phyloP scores from a whole-genome alignment of 1,140 invertebrate species.

The Aradophagus sp. region DNA sequence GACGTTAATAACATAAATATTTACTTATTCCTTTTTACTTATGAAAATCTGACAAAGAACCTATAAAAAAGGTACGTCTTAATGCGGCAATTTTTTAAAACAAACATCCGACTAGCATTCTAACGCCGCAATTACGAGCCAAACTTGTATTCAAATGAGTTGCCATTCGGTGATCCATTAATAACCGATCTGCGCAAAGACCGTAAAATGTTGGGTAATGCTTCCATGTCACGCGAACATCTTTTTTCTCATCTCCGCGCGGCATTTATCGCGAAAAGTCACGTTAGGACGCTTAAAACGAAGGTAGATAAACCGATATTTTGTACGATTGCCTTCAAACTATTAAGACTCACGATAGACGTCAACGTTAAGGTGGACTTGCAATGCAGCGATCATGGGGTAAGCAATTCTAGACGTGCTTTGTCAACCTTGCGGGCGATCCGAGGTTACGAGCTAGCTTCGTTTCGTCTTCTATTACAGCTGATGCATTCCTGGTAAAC shows the following conservation, averaged over 20 bases:
- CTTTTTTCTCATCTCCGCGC: constrained; percentile 28
- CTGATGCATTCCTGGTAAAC: too few relatives aligned
- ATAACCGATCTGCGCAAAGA: constrained; percentile 35
- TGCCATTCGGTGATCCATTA: constrained; percentile 29
- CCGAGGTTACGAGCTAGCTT: constrained; percentile 35
- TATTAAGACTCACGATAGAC: constrained; percentile 36
- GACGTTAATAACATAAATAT: too few relatives aligned
- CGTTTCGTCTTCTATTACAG: constrained; percentile 32
- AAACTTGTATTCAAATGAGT: too few relatives aligned
- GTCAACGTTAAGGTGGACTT: constrained; percentile 14
- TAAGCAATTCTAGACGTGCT: constrained; percentile 31
- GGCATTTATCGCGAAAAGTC: constrained; percentile 36
- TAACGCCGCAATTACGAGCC: too few relatives aligned
- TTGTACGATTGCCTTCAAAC: constrained; percentile 33
- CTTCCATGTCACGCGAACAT: constrained; percentile 34
- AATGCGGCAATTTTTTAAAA: too few relatives aligned
- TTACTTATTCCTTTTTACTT: too few relatives aligned
- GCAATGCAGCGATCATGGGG: constrained; percentile 21
- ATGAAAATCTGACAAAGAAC: too few relatives aligned
- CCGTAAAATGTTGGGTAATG: constrained; percentile 41
- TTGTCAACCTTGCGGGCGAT: constrained; percentile 32
- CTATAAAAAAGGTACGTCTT: too few relatives aligned
- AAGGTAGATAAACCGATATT: constrained; percentile 41
- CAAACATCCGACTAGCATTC: too few relatives aligned
- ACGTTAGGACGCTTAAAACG: constrained; percentile 32